Evolutionary conservation across 2,113 vertebrate genomes (phyloP).

Genomic region (Scomber scombrus): DNA sequence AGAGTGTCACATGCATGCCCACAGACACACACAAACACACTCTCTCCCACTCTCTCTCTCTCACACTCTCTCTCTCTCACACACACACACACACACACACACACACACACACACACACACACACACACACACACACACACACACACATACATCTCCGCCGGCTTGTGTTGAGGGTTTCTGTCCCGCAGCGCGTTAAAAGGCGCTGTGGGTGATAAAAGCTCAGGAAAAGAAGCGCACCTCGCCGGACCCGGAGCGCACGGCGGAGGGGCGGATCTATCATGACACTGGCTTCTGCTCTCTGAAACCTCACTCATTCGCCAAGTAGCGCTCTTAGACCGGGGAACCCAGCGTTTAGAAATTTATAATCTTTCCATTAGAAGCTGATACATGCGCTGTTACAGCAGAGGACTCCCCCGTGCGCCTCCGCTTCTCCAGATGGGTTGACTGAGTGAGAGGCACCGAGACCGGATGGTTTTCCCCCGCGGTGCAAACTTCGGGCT

Average conservation of each 20-base stretch:
- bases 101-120: neutral
- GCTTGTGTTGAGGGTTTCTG: constrained; percentile 11
- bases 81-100: too few species aligned
- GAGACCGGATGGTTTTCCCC: constrained; percentile 44
- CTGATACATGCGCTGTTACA: constrained; percentile 6
- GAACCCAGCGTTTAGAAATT: neutral
- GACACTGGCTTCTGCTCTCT: constrained; percentile 20
- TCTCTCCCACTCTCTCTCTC: too few species aligned
- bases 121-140: constrained; percentile 19
- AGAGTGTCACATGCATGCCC: neutral
- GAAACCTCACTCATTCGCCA: constrained; percentile 17
- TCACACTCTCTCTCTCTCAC: too few species aligned
- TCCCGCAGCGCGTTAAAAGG: constrained; percentile 46
- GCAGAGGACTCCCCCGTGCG: neutral
- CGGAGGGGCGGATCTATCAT: constrained; percentile 42
- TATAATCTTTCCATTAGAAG: neutral
- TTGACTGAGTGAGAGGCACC: constrained; percentile 15
- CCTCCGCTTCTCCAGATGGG: constrained; percentile 47
- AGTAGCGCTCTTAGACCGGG: neutral
- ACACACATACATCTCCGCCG: neutral
- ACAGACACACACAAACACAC: neutral
- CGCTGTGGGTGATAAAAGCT: constrained; percentile 72
- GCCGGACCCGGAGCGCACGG: constrained; percentile 44
- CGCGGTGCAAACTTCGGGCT: constrained; percentile 44
- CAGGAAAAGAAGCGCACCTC: constrained; percentile 39